A percentile compares a stretch with the other conserved stretches of the same genome.
Conservation (phyloP, 1,140 invertebrate species). For the Diorhabda elongata region DNA sequence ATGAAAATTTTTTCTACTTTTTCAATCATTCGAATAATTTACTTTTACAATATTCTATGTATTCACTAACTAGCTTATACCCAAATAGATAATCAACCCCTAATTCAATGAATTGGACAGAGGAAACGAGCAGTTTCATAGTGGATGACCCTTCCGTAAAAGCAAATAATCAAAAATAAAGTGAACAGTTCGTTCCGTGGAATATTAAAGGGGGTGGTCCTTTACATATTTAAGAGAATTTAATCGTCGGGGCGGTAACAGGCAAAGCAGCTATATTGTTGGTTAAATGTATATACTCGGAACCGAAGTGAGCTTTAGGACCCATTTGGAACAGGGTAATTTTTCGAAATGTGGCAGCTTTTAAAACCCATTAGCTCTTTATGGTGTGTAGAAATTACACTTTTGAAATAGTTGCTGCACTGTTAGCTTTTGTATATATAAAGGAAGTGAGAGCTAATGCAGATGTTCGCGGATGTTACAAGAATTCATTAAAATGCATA, state of each 20-base stretch:
- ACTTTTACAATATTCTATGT: too few relatives aligned
- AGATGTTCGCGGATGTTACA: too few relatives aligned
- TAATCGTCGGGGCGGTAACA: not conserved
- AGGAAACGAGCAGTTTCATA: not conserved
- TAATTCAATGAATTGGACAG: not conserved
- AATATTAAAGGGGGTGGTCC: not conserved
- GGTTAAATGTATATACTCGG: slow-evolving; percentile 1
- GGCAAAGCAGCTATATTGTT: not conserved
- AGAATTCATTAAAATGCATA: too few relatives aligned
- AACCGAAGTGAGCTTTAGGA: not conserved
- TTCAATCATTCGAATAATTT: too few relatives aligned
- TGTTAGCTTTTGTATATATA: not conserved
- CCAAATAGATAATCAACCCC: not conserved
- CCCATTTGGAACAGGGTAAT: slow-evolving; percentile 2
- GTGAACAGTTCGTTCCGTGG: not conserved
- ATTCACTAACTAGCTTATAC: not conserved
- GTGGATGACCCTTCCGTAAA: not conserved
- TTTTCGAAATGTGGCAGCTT: slow-evolving; percentile 4
- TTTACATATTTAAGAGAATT: not conserved
- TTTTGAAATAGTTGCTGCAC: not conserved
- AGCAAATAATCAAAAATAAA: slow-evolving; percentile 1
- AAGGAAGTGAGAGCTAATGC: too few relatives aligned
- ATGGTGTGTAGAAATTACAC: not conserved
- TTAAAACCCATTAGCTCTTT: slow-evolving; percentile 12
- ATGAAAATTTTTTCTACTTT: too few relatives aligned